phyloP scores from a whole-genome alignment of 1,140 invertebrate genomes.

The Meloidogyne chitwoodi region DNA sequence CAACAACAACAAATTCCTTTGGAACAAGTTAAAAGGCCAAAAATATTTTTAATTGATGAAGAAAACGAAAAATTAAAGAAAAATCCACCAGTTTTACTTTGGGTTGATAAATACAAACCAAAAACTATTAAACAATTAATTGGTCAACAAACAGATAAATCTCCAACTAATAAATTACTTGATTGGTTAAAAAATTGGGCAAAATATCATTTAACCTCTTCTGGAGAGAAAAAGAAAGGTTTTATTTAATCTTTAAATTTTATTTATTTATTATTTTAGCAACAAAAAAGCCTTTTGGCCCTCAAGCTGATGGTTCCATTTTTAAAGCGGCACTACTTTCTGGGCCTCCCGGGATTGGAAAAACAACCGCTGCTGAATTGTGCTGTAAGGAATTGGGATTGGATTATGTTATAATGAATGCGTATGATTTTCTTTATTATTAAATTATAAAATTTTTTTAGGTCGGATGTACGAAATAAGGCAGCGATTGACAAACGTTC shows the following conservation, averaged over 20 bases:
- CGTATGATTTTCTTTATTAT: constrained; percentile 15
- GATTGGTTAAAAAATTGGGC: constrained; percentile 82
- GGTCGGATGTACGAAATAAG: constrained; percentile 88
- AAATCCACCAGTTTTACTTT: constrained; percentile 57
- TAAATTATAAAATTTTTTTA: neutral
- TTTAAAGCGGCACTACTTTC: constrained; percentile 89
- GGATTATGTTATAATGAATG: constrained; percentile 86
- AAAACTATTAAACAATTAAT: constrained; percentile 79
- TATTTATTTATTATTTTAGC: constrained; percentile 22
- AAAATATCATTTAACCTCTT: constrained; percentile 42
- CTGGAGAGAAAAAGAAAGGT: constrained; percentile 34
- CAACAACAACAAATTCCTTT: neutral
- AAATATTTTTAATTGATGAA: constrained; percentile 16
- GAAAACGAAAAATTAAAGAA: neutral
- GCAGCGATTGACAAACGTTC: constrained; percentile 75
- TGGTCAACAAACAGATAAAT: constrained; percentile 82
- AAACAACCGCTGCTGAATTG: constrained; percentile 78
- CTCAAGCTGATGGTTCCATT: constrained; percentile 42
- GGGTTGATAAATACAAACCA: constrained; percentile 97
- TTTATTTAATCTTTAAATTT: neutral
- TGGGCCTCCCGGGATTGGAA: constrained; percentile 84
- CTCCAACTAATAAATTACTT: constrained; percentile 82
- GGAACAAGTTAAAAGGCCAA: constrained; percentile 3
- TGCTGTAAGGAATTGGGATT: constrained; percentile 74
- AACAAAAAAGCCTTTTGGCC: constrained; percentile 33